phyloP scores from a whole-genome alignment of 2,888 invertebrate genomes.

The Andrena fulva region DNA sequence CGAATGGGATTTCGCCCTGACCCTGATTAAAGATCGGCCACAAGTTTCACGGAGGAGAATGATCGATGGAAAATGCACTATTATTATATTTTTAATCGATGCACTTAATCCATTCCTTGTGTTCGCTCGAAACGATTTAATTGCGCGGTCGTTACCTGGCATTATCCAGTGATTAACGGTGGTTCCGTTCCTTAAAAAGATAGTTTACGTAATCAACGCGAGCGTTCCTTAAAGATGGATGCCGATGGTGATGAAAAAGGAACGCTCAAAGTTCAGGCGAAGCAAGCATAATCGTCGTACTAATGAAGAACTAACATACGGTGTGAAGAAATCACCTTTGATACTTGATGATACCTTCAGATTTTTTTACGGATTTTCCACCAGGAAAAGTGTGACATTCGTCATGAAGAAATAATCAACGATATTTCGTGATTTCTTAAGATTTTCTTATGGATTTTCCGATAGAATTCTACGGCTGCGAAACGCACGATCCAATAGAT shows the following conservation, averaged over 20 bases:
- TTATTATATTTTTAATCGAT: slow-evolving; percentile 23
- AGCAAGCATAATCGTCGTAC: slow-evolving; percentile 24
- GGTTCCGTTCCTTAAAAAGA: slow-evolving; percentile 52
- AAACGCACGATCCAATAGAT: background rate
- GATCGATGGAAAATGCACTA: background rate
- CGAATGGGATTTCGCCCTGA: background rate
- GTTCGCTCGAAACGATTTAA: slow-evolving; percentile 57
- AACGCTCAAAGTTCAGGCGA: slow-evolving; percentile 30
- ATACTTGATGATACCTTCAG: background rate
- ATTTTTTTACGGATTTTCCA: background rate
- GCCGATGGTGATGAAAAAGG: slow-evolving; percentile 31
- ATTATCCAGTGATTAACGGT: slow-evolving; percentile 62
- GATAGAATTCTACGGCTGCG: background rate
- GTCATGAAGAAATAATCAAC: background rate
- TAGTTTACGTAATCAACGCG: slow-evolving; percentile 46
- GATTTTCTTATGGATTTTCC: background rate
- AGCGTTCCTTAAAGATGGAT: slow-evolving; percentile 34
- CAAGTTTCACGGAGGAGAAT: background rate
- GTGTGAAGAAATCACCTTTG: background rate
- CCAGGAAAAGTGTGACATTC: background rate
- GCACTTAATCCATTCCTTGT: slow-evolving; percentile 23
- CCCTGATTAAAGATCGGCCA: background rate
- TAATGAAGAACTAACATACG: slow-evolving; percentile 8
- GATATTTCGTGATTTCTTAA: slow-evolving; percentile 1
- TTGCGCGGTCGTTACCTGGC: slow-evolving; percentile 52